A percentile compares a stretch with the other conserved stretches of the same genome.
Conservation (phyloP, 2,888 invertebrate species). For the Xanthia icteritia region DNA sequence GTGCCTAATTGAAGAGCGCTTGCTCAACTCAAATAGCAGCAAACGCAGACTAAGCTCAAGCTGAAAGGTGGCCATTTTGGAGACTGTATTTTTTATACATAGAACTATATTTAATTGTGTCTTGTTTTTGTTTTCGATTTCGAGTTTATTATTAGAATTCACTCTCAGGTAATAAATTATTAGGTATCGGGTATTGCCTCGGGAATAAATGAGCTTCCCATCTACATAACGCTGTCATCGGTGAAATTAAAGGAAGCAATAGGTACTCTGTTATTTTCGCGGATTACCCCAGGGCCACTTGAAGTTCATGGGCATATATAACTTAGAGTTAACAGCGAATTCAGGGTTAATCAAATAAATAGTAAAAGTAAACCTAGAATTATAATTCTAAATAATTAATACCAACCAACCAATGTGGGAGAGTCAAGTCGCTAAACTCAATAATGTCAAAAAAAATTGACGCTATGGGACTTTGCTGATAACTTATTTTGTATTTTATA, state of each 20-base stretch:
- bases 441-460: neutral
- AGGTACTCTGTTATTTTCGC: neutral
- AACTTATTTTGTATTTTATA: too few species aligned
- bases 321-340: too few species aligned
- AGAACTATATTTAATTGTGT: neutral
- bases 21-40: conserved; percentile 37
- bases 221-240: neutral
- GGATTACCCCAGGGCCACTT: neutral
- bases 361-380: too few species aligned
- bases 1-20: conserved; percentile 74
- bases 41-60: conserved; percentile 19
- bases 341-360: too few species aligned
- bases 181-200: neutral
- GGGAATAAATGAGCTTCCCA: neutral
- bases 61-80: conserved; percentile 9
- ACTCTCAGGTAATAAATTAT: neutral
- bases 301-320: too few species aligned
- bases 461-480: neutral
- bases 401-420: neutral
- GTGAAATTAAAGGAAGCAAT: neutral
- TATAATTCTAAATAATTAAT: too few species aligned
- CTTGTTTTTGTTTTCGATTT: neutral
- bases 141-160: neutral
- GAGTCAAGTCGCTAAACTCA: too few species aligned
- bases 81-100: neutral